Evolutionary conservation across 1,140 invertebrate genomes (phyloP), one percentile per base, ranked within the genome.

Genomic region (Lepidurus couesii): DNA sequence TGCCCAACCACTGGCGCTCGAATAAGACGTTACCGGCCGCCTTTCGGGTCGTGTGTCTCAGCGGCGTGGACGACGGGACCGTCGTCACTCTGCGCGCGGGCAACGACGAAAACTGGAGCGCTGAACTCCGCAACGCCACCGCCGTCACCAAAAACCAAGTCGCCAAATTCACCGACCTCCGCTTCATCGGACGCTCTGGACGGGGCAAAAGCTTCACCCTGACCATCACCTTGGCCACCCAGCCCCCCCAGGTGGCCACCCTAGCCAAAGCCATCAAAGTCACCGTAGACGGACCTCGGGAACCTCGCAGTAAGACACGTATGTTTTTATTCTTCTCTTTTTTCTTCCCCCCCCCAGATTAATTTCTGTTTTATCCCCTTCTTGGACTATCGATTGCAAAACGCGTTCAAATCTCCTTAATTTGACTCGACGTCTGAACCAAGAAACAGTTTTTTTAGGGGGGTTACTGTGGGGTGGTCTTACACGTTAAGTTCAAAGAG

Each of bases 31-130:
- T 98, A 21, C 97, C 96, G 21, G 92, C 95, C 78, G 95, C 95
- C 47, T 98, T 98, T 86, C 77, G 82, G 79, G 85, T 97, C 81
- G 92, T 96, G 1, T 93, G 95, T 1, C 86, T 98, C 24, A 94
- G 94, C 9, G 95, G 97, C 81, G 91, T 98, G 6, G 92, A 93
- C 80, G 97, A 99, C 85, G 97, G 97, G 4, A 99, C 97, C 16
- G 89, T 97, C 83, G 97, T 99, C 75, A 96, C 94, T 1, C 92
- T 99, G 9, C 85, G 91, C 16, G 97, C 96, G 6, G 97, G 97
- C n/a, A 99, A 99, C 85, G 97, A 99, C 84, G 96, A 99, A 85
- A 98, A 98, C 86, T 97, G 91, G 84, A 97, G 94, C 84, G 95
- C 95, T 7, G 97, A 99, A 85, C 86, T 99, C 79, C 87, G 96